Percentiles rank a stretch among this genome's conserved stretches.
Evolutionary conservation across 1,140 invertebrate genomes (phyloP).

Genomic region (Mizuhopecten yessoensis): DNA sequence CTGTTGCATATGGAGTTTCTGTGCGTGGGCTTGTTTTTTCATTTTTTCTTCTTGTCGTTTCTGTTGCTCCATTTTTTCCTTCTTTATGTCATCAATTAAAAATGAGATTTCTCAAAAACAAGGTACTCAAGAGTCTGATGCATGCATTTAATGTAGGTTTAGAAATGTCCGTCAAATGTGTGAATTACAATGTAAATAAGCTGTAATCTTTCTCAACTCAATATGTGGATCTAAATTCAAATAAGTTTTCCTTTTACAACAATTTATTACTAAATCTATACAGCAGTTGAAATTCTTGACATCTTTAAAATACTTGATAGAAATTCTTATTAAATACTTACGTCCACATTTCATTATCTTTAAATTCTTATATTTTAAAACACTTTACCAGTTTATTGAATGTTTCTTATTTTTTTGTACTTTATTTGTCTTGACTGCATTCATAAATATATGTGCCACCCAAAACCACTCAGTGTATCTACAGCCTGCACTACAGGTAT

Average conservation of each 20-base stretch:
- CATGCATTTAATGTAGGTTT: too few species aligned
- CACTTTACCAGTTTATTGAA: background rate
- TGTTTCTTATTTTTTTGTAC: background rate
- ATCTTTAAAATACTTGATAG: too few species aligned
- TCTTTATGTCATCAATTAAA: background rate
- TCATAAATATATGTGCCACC: too few species aligned
- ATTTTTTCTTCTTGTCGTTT: background rate
- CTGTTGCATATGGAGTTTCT: background rate
- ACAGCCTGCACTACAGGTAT: too few species aligned
- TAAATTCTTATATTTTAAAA: too few species aligned
- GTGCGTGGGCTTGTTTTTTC: background rate
- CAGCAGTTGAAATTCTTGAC: too few species aligned
- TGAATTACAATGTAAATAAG: background rate
- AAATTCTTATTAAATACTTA: too few species aligned
- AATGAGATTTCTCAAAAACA: background rate
- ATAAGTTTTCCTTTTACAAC: too few species aligned
- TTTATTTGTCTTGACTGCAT: too few species aligned
- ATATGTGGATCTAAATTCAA: background rate
- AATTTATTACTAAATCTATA: background rate
- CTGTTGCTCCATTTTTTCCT: background rate
- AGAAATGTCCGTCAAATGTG: background rate
- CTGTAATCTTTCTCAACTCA: background rate
- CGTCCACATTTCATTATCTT: too few species aligned
- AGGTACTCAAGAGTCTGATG: background rate
- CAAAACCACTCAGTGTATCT: background rate